A percentile compares a stretch with the other conserved stretches of the same genome.
Conservation (phyloP, 2,113 vertebrate genomes). For the Hippolais icterina region DNA sequence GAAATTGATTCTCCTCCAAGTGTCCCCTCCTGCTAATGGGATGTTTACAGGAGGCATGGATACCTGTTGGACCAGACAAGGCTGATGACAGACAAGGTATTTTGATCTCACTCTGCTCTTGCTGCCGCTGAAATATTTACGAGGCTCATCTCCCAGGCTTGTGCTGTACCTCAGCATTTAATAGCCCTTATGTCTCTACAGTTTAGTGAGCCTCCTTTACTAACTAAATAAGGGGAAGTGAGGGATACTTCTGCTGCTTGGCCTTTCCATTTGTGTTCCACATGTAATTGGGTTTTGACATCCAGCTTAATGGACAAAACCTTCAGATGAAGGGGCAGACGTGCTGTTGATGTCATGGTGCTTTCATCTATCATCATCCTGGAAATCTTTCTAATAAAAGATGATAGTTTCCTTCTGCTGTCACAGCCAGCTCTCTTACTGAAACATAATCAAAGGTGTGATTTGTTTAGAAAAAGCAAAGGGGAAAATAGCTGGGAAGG, state of each 20-base stretch:
- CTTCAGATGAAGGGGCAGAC: background rate
- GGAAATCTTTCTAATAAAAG: background rate
- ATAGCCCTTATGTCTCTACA: background rate
- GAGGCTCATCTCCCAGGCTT: background rate
- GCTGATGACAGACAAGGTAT: background rate
- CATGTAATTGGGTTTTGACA: background rate
- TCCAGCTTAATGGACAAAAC: background rate
- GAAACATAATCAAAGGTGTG: background rate
- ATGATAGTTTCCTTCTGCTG: background rate
- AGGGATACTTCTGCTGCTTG: background rate
- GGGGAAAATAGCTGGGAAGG: background rate
- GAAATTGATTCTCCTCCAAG: background rate
- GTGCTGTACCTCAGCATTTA: background rate
- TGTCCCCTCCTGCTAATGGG: background rate
- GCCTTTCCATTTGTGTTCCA: background rate
- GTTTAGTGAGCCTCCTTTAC: background rate
- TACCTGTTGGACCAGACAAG: background rate
- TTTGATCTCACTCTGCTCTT: background rate
- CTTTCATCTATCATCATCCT: background rate
- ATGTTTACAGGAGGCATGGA: background rate
- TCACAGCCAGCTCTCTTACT: background rate
- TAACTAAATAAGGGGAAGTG: background rate
- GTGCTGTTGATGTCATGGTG: background rate
- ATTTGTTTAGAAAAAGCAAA: background rate
- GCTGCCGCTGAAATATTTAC: slow-evolving; percentile 16